Evolutionary conservation across 37 sponge, comb jelly and placozoan species (phyloP).

Genomic region (Petrosia ficiformis): DNA sequence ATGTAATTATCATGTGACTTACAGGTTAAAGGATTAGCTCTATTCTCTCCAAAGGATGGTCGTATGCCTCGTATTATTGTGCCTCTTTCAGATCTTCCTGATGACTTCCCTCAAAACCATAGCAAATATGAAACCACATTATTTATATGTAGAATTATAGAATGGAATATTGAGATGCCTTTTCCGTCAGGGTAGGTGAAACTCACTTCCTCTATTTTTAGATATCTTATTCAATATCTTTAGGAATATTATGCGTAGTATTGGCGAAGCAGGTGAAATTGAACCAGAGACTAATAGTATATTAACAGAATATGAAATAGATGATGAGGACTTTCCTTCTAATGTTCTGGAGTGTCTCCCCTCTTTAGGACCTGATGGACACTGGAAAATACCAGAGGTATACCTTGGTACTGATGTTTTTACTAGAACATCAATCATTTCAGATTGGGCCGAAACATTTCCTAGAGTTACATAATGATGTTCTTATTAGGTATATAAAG

Average conservation of each 20-base stretch:
- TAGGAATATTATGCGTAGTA: slow-evolving; percentile 63
- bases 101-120: slow-evolving; percentile 39
- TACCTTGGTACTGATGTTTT: too few species aligned
- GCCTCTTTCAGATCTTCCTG: slow-evolving; percentile 78
- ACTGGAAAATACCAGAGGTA: slow-evolving; percentile 73
- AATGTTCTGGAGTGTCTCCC: slow-evolving; percentile 67
- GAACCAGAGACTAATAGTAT: slow-evolving; percentile 86
- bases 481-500: too few species aligned
- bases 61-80: slow-evolving; percentile 76
- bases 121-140: slow-evolving; percentile 58
- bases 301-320: slow-evolving; percentile 77
- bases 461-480: too few species aligned
- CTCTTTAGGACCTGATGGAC: slow-evolving; percentile 26
- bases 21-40: slow-evolving; percentile 27
- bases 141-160: slow-evolving; percentile 53
- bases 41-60: slow-evolving; percentile 80
- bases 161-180: slow-evolving; percentile 49
- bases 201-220: too few species aligned
- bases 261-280: slow-evolving; percentile 81
- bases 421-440: too few species aligned
- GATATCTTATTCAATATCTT: neutral
- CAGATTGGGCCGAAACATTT: too few species aligned
- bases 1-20: neutral
- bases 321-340: slow-evolving; percentile 47
- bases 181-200: slow-evolving; percentile 70